Evolutionary conservation across 2,113 vertebrate species (phyloP), one percentile per base, ranked within the genome.

Genomic region (Pluvianellus socialis): DNA sequence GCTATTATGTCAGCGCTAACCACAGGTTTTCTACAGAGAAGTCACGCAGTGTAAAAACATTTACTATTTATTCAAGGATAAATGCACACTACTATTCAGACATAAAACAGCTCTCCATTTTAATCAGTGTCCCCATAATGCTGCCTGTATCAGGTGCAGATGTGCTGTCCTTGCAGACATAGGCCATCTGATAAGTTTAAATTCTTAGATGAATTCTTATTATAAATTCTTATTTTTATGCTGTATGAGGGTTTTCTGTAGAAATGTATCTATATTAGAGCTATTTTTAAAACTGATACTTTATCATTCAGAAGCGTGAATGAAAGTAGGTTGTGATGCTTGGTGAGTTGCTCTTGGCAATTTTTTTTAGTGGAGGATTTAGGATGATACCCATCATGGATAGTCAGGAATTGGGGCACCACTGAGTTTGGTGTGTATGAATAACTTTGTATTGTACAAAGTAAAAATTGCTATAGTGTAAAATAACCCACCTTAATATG

Each of bases 401-500:
- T 19, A 30, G 27, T 49, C 10, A 47, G 35, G 59, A 93, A 45
- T 85, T 56, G 86, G 12, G 53, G 30, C 21, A 76, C 8, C 26
- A 52, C n/a, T 55, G 30, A 93, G 72, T 56, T 50, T 55, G 72
- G 21, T 71, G 50, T 91, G 90, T 45, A 49, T 71, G 44, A 45
- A 45, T 20, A 24, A 53, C 11, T 72, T 58, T 56, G 12, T 66
- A 12, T 76, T 24, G 49, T 33, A 71, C 47, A 47, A 58, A 65
- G 61, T 68, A 77, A 94, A 92, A 90, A 82, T 22, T 24, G 4
- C 9, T 62, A 5, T 28, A 6, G 52, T 20, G 50, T 15, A 24
- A 75, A 38, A 63, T 40, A 42, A 30, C 7, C 0, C 0, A 5
- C 2, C 1, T 26, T 44, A 35, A 23, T 27, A 20, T 56, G 8